Evolutionary conservation across 2,797 vertebrate species (phyloP).

Genomic region (Hephaestus fuliginosus): DNA sequence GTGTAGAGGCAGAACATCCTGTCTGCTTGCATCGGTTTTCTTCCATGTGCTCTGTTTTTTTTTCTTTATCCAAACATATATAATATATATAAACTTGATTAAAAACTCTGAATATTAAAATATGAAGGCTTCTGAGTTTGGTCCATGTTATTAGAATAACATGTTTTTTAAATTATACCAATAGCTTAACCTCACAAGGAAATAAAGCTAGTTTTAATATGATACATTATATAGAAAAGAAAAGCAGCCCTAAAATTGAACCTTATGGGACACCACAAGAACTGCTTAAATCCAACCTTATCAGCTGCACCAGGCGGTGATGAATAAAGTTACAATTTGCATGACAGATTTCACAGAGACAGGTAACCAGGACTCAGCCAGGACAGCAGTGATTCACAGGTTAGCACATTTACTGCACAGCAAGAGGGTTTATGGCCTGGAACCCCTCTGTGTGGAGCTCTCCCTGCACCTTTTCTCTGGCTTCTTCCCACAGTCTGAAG

Average conservation of each 20-base stretch:
- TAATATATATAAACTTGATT: neutral
- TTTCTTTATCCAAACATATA: neutral
- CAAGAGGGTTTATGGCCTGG: too few species aligned
- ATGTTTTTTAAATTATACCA: neutral
- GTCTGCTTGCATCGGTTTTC: neutral
- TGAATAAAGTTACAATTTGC: neutral
- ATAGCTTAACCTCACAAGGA: neutral
- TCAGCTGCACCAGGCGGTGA: neutral
- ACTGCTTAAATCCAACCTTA: neutral
- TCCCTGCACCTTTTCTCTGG: too few species aligned
- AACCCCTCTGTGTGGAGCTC: too few species aligned
- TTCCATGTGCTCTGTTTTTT: neutral
- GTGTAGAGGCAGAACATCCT: neutral
- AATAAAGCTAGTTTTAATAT: neutral
- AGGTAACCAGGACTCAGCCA: neutral
- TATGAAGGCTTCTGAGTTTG: neutral
- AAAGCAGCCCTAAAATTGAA: constrained; percentile 1
- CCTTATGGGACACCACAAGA: constrained; percentile 15
- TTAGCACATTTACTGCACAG: too few species aligned
- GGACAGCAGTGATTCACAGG: neutral
- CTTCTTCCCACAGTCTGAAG: too few species aligned
- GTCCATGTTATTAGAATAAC: neutral
- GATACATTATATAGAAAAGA: neutral
- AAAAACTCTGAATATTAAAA: neutral
- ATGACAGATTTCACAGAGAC: neutral